These are phyloP conservation scores for Lepidurus arcticus DNA, from an alignment of 1,140 invertebrate genomes.

Conservation along the genomic window DNA sequence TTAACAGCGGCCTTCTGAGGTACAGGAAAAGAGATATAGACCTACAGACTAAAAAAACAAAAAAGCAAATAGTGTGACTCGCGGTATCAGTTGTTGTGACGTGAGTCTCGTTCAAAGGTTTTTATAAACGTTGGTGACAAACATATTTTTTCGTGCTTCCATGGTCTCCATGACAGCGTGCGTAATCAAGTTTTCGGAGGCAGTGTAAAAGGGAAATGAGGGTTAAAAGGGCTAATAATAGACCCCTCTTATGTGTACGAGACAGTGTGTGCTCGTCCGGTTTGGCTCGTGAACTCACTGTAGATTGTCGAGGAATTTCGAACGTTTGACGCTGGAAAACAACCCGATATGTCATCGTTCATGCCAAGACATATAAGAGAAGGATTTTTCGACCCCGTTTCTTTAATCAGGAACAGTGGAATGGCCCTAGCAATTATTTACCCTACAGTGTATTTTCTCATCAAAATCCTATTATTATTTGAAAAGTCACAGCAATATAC, in stretches of 20 bases:
- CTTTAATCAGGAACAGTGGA: too few relatives aligned
- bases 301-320: background rate
- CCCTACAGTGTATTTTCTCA: too few relatives aligned
- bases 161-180: background rate
- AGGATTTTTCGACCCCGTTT: too few relatives aligned
- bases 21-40: background rate
- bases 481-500: too few relatives aligned
- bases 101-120: background rate
- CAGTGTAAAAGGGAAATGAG: background rate
- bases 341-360: background rate
- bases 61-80: background rate
- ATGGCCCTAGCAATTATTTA: too few relatives aligned
- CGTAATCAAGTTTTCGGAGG: slow-evolving; percentile 1
- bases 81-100: background rate
- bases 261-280: background rate
- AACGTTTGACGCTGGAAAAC: background rate
- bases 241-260: background rate
- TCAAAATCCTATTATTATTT: too few relatives aligned
- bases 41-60: background rate
- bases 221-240: background rate
- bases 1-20: background rate
- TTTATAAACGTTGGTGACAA: background rate
- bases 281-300: background rate
- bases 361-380: background rate
- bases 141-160: background rate